These are phyloP conservation scores for Sminthopsis crassicaudata DNA, from an alignment of 2,113 vertebrate genomes.

Conservation along the genomic window DNA sequence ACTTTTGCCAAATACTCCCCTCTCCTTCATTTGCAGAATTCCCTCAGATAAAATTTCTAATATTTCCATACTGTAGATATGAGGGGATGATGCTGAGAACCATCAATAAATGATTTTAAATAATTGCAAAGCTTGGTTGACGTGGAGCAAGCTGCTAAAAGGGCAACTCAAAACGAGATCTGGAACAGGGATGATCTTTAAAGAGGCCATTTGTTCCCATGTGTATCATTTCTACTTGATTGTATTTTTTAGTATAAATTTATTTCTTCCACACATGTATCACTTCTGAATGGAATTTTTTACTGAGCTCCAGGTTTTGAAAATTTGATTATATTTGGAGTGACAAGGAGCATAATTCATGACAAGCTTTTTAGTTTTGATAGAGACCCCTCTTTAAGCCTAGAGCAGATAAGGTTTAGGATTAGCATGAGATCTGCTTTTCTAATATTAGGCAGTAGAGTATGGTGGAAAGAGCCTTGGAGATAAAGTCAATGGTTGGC, in stretches of 20 bases:
- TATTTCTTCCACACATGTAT: not conserved
- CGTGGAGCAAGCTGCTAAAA: not conserved
- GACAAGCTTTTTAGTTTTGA: not conserved
- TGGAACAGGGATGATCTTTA: not conserved
- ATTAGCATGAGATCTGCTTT: not conserved
- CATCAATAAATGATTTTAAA: not conserved
- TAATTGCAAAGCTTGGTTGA: not conserved
- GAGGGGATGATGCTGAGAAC: not conserved
- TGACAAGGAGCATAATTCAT: not conserved
- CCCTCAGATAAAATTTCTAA: not conserved
- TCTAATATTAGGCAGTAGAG: not conserved
- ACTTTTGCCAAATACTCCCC: not conserved
- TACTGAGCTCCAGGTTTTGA: not conserved
- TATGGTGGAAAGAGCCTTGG: not conserved
- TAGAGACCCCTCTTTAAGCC: not conserved
- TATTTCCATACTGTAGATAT: not conserved
- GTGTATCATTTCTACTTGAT: not conserved
- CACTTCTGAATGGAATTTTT: not conserved
- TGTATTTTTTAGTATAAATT: constrained; percentile 31
- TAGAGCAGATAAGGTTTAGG: not conserved
- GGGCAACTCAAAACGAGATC: not conserved
- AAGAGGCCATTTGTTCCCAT: not conserved
- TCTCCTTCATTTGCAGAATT: constrained; percentile 3
- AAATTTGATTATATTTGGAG: not conserved
- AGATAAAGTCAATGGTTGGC: not conserved